A percentile compares a stretch with the other conserved stretches of the same genome.
Evolutionary conservation across 2,113 vertebrate species (phyloP).

Genomic region (Petaurus breviceps): DNA sequence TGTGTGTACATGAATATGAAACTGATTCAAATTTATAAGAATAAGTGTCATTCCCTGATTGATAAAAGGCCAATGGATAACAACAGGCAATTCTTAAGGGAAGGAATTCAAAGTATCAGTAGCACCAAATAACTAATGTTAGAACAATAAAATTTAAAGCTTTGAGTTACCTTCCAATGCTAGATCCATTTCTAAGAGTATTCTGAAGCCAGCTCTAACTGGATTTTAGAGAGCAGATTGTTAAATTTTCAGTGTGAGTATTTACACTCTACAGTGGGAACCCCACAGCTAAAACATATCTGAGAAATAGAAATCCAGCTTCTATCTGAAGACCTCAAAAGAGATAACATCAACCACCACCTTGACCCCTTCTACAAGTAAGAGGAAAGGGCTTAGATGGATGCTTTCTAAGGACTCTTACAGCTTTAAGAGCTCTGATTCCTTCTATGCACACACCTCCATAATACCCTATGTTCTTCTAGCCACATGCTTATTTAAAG

Average conservation of each 20-base stretch:
- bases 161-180: not conserved
- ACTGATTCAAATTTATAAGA: not conserved
- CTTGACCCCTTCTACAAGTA: not conserved
- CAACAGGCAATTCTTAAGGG: not conserved
- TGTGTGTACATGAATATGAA: not conserved
- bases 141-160: not conserved
- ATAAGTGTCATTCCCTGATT: not conserved
- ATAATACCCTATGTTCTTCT: not conserved
- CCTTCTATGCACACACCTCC: not conserved
- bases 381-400: not conserved
- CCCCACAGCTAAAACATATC: not conserved
- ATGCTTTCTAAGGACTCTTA: not conserved
- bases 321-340: slow-evolving; percentile 11
- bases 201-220: not conserved
- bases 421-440: not conserved
- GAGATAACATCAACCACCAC: not conserved
- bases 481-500: slow-evolving; percentile 27
- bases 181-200: not conserved
- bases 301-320: slow-evolving; percentile 19
- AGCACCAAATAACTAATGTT: not conserved
- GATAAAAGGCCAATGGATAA: not conserved
- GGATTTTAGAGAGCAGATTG: not conserved
- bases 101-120: not conserved
- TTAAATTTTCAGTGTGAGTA: not conserved
- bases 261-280: not conserved